These are phyloP conservation scores for Ptilonorhynchus violaceus DNA, from an alignment of 2,113 vertebrate species.

Conservation along the genomic window DNA sequence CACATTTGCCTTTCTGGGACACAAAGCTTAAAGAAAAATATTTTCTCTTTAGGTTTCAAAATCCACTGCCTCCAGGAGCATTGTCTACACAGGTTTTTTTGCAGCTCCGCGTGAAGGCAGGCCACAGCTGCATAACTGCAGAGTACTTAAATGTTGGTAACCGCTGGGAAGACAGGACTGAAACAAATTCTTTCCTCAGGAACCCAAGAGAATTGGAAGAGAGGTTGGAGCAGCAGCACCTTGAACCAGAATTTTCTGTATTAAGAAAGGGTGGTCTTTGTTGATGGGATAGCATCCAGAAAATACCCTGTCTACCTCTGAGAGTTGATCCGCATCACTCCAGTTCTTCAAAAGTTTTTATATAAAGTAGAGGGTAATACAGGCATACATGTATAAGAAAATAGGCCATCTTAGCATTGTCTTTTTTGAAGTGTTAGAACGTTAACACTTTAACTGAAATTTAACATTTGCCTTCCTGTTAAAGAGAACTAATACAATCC, in stretches of 20 bases:
- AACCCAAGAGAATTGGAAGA: background rate
- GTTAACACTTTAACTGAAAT: too few relatives aligned
- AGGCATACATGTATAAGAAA: fast-evolving
- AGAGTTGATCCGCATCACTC: background rate
- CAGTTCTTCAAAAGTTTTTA: background rate
- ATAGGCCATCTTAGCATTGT: background rate
- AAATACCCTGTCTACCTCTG: background rate
- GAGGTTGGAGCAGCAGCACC: fast-evolving
- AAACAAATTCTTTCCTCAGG: background rate
- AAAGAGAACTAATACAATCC: background rate
- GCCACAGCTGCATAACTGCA: background rate
- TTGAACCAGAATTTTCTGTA: background rate
- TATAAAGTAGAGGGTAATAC: background rate
- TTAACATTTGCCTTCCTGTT: background rate
- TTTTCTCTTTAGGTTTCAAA: background rate
- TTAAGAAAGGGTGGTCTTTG: background rate
- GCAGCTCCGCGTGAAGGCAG: background rate
- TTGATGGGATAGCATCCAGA: background rate
- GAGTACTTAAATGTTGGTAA: background rate
- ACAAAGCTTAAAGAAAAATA: background rate
- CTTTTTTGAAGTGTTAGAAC: background rate
- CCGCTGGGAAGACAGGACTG: background rate
- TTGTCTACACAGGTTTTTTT: background rate
- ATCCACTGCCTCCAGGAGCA: background rate
- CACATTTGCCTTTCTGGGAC: background rate